phyloP scores from a whole-genome alignment of 2,113 vertebrate genomes.

The Gymnobelideus leadbeateri region DNA sequence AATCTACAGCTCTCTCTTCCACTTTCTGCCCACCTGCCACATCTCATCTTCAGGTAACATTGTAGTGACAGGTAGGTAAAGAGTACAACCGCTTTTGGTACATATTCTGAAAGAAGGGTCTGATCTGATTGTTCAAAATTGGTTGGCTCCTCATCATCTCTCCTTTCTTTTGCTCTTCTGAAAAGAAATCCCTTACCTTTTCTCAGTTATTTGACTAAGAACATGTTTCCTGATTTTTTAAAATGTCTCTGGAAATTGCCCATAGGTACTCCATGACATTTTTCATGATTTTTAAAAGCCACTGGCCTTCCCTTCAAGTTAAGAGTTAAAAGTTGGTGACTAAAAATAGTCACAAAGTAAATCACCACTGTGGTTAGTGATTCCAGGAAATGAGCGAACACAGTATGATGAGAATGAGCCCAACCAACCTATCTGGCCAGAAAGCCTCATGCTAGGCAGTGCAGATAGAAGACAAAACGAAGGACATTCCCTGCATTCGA shows the following conservation, averaged over 20 bases:
- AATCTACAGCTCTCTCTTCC: background rate
- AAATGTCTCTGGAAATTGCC: conserved; percentile 23
- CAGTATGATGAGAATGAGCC: background rate
- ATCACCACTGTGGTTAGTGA: background rate
- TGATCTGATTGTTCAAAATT: background rate
- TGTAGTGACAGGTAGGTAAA: conserved; percentile 20
- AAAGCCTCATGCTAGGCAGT: background rate
- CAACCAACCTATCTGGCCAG: background rate
- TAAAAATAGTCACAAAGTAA: background rate
- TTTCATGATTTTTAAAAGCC: background rate
- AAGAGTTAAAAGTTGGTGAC: background rate
- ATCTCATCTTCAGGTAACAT: background rate
- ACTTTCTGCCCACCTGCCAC: background rate
- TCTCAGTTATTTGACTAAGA: background rate
- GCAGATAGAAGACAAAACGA: background rate
- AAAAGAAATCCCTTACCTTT: conserved; percentile 39
- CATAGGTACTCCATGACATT: conserved; percentile 28
- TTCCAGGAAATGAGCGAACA: background rate
- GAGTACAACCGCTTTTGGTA: conserved; percentile 14
- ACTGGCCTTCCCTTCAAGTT: background rate
- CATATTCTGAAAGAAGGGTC: conserved; percentile 28
- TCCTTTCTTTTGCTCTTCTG: background rate
- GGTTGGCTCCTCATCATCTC: background rate
- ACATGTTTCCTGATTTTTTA: conserved; percentile 30
- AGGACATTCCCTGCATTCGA: background rate